A percentile compares a stretch with the other conserved stretches of the same genome.
Conservation (phyloP, 2,113 vertebrate genomes). For the Nibea coibor region DNA sequence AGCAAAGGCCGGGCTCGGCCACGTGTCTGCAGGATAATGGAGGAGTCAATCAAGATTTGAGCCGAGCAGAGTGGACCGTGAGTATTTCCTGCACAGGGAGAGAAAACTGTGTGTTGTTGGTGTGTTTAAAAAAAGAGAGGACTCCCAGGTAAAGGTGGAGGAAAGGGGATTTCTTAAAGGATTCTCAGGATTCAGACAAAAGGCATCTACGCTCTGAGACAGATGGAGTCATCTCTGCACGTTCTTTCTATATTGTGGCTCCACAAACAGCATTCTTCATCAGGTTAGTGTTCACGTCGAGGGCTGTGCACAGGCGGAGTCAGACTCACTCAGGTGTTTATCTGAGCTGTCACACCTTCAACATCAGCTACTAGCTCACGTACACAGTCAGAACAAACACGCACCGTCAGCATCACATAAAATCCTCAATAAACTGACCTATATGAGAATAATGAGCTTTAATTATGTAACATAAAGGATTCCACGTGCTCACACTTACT, state of each 20-base stretch:
- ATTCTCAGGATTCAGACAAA: neutral
- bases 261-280: neutral
- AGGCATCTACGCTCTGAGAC: slow-evolving; percentile 4
- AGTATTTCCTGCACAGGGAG: neutral
- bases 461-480: neutral
- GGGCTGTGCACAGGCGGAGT: neutral
- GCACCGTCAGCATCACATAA: too few relatives aligned
- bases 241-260: neutral
- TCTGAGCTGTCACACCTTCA: neutral
- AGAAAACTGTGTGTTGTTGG: neutral
- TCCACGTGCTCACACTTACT: neutral
- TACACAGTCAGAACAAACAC: neutral
- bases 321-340: slow-evolving; percentile 6
- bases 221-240: neutral
- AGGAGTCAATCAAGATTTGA: slow-evolving; percentile 26
- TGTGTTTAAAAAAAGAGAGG: too few relatives aligned
- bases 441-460: neutral
- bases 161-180: neutral
- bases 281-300: slow-evolving; percentile 4
- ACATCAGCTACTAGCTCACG: neutral
- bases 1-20: neutral
- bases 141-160: neutral
- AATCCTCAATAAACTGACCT: neutral
- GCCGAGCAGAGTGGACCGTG: neutral
- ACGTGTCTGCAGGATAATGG: slow-evolving; percentile 1